These are phyloP conservation scores for Phalacrocorax pelagicus DNA, from an alignment of 2,113 vertebrate genomes.

Conservation along the genomic window DNA sequence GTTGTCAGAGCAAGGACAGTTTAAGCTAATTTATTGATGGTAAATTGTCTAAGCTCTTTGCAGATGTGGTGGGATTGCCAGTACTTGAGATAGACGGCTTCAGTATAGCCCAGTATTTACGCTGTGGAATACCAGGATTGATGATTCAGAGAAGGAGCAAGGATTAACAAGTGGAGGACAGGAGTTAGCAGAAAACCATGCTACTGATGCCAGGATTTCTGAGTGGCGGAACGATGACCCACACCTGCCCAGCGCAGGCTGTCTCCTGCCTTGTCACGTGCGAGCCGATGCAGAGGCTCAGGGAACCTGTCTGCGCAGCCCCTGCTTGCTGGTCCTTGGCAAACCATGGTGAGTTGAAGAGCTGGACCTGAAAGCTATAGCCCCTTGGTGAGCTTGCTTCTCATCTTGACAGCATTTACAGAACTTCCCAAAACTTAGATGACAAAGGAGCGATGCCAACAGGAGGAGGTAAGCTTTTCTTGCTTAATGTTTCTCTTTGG, in stretches of 20 bases:
- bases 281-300: background rate
- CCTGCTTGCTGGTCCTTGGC: background rate
- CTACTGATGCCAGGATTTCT: background rate
- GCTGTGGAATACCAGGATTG: background rate
- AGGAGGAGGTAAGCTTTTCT: background rate
- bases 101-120: background rate
- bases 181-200: background rate
- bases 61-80: background rate
- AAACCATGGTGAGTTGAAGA: background rate
- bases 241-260: background rate
- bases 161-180: background rate
- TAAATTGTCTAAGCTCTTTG: background rate
- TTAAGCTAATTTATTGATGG: background rate
- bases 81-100: background rate
- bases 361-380: background rate
- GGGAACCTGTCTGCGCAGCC: background rate
- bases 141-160: background rate
- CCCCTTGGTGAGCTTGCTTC: background rate
- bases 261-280: background rate
- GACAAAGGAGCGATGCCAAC: background rate
- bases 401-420: background rate
- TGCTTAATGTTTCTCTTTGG: background rate
- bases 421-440: background rate
- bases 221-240: background rate
- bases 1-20: background rate